Evolutionary conservation across 2,113 vertebrate genomes (phyloP).

Genomic region (Cololabis saira): DNA sequence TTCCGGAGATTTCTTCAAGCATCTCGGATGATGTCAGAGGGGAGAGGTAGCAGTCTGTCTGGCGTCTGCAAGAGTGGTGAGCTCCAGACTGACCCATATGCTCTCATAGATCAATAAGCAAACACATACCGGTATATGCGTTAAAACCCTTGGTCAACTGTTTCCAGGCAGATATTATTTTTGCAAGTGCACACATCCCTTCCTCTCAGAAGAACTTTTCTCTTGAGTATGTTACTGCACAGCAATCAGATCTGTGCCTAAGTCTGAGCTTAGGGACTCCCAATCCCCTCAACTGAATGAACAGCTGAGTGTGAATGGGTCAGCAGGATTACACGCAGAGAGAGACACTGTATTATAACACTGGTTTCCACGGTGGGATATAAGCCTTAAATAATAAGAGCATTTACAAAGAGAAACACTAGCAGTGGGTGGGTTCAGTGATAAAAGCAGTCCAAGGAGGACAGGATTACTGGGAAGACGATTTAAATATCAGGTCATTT

Average conservation of each 20-base stretch:
- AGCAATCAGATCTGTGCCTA: conserved; percentile 66
- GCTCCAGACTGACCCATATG: conserved; percentile 6
- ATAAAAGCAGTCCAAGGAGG: conserved; percentile 26
- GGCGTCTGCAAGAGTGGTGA: conserved; percentile 86
- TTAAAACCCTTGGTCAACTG: neutral
- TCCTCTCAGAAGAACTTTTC: conserved; percentile 24
- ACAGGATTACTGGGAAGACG: conserved; percentile 38
- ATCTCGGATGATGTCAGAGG: conserved; percentile 86
- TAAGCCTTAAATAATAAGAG: conserved; percentile 46
- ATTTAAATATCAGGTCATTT: conserved; percentile 34
- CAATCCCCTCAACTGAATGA: conserved; percentile 64
- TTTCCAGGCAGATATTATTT: neutral
- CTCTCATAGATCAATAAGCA: neutral
- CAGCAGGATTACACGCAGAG: conserved; percentile 73
- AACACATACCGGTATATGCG: neutral
- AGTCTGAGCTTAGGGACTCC: conserved; percentile 57
- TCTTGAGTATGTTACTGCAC: conserved; percentile 45
- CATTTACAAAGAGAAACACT: conserved; percentile 40
- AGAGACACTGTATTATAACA: conserved; percentile 55
- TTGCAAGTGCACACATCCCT: neutral
- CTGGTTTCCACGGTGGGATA: conserved; percentile 42
- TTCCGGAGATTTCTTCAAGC: conserved; percentile 91
- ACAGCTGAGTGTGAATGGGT: conserved; percentile 70
- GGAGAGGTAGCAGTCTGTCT: conserved; percentile 76
- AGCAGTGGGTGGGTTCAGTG: conserved; percentile 14